These are phyloP conservation scores for Stylophora pistillata DNA, from an alignment of 64 coral and sea anemone species.

Conservation along the genomic window DNA sequence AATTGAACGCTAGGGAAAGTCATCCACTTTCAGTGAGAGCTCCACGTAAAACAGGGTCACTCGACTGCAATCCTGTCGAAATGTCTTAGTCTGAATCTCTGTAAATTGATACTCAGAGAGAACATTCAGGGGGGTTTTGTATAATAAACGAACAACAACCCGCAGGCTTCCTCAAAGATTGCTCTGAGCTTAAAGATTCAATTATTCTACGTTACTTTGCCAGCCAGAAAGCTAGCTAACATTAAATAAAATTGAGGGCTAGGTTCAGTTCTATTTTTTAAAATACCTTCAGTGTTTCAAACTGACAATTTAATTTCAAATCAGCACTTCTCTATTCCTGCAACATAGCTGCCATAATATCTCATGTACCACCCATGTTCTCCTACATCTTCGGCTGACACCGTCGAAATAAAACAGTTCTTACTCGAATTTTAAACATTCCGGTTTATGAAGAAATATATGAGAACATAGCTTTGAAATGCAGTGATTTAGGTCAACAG, in stretches of 20 bases:
- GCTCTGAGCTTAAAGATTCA: not conserved
- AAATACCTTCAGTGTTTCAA: not conserved
- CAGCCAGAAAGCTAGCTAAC: not conserved
- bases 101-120: not conserved
- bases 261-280: not conserved
- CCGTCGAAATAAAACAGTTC: not conserved
- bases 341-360: not conserved
- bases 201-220: not conserved
- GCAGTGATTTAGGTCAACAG: not conserved
- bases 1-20: conserved; percentile 28
- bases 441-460: too few relatives aligned
- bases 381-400: not conserved
- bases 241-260: not conserved
- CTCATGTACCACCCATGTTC: not conserved
- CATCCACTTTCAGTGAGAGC: not conserved
- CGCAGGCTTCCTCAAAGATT: not conserved
- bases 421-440: too few relatives aligned
- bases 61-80: not conserved
- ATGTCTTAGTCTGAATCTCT: not conserved
- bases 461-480: too few relatives aligned
- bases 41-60: not conserved
- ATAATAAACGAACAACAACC: not conserved
- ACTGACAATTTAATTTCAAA: not conserved
- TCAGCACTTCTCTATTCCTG: not conserved
- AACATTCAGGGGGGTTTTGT: not conserved